Evolutionary conservation across 2,797 vertebrate genomes (phyloP).

Genomic region (Gouania willdenowi): DNA sequence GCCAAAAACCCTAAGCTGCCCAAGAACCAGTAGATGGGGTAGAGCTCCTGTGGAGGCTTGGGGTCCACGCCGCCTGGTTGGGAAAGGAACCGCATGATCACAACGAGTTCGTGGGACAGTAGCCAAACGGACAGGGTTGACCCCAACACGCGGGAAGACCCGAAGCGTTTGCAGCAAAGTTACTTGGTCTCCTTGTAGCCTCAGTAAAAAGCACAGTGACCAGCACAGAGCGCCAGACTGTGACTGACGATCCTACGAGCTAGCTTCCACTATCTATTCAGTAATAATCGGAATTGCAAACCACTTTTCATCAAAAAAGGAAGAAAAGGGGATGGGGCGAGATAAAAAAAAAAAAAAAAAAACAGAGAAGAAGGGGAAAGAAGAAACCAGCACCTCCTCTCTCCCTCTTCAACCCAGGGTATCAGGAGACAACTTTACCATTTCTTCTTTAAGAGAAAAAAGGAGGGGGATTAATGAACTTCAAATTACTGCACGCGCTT

Average conservation of each 20-base stretch:
- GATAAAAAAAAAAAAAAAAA: conserved; percentile 56
- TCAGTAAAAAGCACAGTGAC: conserved; percentile 18
- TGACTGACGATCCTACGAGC: conserved; percentile 66
- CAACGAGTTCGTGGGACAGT: conserved; percentile 6
- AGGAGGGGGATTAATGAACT: conserved; percentile 94
- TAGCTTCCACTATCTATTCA: conserved; percentile 85
- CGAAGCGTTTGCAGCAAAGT: conserved; percentile 24
- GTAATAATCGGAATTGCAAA: conserved; percentile 96
- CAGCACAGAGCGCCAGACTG: conserved; percentile 30
- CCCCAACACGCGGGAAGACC: conserved; percentile 33
- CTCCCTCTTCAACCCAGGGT: conserved; percentile 81
- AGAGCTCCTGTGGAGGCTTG: conserved; percentile 52
- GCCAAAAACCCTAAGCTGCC: conserved; percentile 77
- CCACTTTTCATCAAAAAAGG: conserved; percentile 80
- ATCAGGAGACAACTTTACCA: conserved; percentile 90
- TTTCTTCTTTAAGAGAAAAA: conserved; percentile 89
- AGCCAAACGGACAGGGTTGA: conserved; percentile 10
- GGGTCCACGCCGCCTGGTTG: conserved; percentile 78
- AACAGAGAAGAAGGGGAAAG: conserved; percentile 14
- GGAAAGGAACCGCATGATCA: conserved; percentile 65
- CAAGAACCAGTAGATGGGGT: conserved; percentile 83
- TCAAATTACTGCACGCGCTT: conserved; percentile 93
- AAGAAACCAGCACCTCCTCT: conserved; percentile 78
- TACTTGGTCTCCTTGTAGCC: conserved; percentile 31
- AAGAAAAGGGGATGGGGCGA: conserved; percentile 51